Evolutionary conservation across 2,797 vertebrate species (phyloP), one percentile per base, ranked within the genome.

Genomic region (Rhabdomys pumilio): DNA sequence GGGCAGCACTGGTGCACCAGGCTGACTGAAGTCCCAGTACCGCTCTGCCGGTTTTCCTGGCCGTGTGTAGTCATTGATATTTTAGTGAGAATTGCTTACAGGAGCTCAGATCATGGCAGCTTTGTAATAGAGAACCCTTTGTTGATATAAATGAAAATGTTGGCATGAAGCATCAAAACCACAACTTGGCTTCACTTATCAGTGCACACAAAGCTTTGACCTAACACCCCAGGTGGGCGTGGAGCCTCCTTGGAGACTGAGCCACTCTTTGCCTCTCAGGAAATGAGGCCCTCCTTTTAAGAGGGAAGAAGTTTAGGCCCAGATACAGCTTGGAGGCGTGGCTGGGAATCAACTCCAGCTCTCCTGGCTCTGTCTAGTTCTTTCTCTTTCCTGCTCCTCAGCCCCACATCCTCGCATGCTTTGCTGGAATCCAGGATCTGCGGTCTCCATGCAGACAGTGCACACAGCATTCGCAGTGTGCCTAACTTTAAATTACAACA

Each of bases 141-240:
- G 94, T 97, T 90, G 82, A 93, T 77, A 69, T 57, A 92, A 96
- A 75, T 44, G 55, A 82, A 63, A 65, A 82, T 47, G 59, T 93
- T 92, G 87, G 94, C 90, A 38, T 47, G 76, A 90, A 91, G 59
- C 84, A 84, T 67, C 73, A 75, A 93, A 96, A 90, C 86, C 63
- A 4, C 41, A 95, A 0, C 29, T 12, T n/a, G 91, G 73, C 72
- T 93, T 77, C 38, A 0, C 61, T 89, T 94, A 69, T 29, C 87
- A 38, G 63, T n/a, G 13, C 73, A 69, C 17, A 8, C 12, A 77
- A 53, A 79, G 38, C 47, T 34, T 77, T 50, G 55, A 15, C 73
- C 26, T 63, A 38, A 79, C 80, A 89, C 85, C 11, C 57, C 47
- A 34, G 85, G 38, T 83, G 31, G 12, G 41, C 3, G 9, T 4